A percentile compares a stretch with the other conserved stretches of the same genome.
Conservation (phyloP, 2,888 invertebrate species). For the Serrognathus titanus region DNA sequence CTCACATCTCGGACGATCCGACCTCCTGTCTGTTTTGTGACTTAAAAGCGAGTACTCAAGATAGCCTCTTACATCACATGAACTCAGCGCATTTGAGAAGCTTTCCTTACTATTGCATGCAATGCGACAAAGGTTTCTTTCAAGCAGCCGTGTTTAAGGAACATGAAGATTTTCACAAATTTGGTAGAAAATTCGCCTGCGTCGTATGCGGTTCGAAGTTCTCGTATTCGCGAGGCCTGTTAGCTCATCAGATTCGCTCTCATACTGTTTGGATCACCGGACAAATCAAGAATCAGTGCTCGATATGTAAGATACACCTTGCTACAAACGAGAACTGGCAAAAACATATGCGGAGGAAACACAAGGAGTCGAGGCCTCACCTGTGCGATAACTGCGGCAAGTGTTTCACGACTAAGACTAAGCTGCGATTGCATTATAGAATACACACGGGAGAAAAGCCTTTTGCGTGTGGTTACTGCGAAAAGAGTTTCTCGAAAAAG, state of each 20-base stretch:
- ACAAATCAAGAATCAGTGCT: constrained; percentile 45
- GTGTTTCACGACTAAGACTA: constrained; percentile 39
- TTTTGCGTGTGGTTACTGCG: constrained; percentile 35
- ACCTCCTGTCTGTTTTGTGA: constrained; percentile 41
- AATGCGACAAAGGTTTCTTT: constrained; percentile 56
- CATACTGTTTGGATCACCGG: constrained; percentile 45
- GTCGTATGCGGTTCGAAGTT: constrained; percentile 54
- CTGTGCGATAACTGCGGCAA: constrained; percentile 43
- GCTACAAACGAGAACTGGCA: constrained; percentile 42
- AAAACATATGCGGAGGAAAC: constrained; percentile 43
- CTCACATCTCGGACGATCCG: constrained; percentile 35
- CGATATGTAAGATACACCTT: constrained; percentile 37
- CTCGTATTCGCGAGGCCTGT: constrained; percentile 46
- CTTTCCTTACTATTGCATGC: constrained; percentile 52
- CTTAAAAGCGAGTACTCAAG: constrained; percentile 34
- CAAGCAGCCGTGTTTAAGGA: constrained; percentile 53
- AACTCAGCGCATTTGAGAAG: constrained; percentile 41
- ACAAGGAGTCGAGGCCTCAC: constrained; percentile 28
- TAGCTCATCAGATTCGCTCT: constrained; percentile 37
- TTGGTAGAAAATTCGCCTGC: constrained; percentile 52
- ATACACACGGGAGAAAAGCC: constrained; percentile 37
- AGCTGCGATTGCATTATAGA: constrained; percentile 37
- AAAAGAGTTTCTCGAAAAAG: constrained; percentile 34
- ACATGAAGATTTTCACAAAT: constrained; percentile 56
- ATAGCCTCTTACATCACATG: constrained; percentile 37